phyloP scores from a whole-genome alignment of 1,140 invertebrate species.

The Caerostris extrusa region DNA sequence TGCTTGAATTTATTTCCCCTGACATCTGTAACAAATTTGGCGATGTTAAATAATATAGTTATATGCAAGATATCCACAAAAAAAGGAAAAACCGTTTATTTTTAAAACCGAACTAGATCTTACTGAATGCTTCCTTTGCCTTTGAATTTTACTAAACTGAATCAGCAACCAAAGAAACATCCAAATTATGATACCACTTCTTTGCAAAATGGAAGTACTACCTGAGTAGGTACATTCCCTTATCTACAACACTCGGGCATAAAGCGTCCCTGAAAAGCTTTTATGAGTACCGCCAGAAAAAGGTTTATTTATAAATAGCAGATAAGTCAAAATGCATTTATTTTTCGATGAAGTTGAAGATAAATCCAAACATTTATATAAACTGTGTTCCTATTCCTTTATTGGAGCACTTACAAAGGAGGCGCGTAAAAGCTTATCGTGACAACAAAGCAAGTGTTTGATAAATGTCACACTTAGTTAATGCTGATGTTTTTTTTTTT shows the following conservation, averaged over 20 bases:
- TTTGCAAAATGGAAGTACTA: not conserved
- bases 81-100: too few species aligned
- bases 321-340: not conserved
- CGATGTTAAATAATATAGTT: too few species aligned
- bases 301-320: conserved; percentile 18
- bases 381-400: not conserved
- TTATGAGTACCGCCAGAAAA: not conserved
- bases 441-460: not conserved
- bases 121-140: too few species aligned
- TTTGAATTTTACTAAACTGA: too few species aligned
- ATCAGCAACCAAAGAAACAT: too few species aligned
- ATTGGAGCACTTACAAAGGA: not conserved
- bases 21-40: too few species aligned
- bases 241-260: not conserved
- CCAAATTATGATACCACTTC: not conserved
- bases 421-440: not conserved
- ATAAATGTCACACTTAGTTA: not conserved
- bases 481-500: not conserved
- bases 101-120: too few species aligned
- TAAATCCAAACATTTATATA: not conserved
- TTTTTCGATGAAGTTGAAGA: not conserved
- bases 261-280: not conserved
- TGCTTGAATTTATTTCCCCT: too few species aligned
- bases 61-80: too few species aligned
- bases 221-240: not conserved